Evolutionary conservation across 2,797 vertebrate species (phyloP), one percentile per base, ranked within the genome.

Genomic region (Enteromius unitaeniatus): DNA sequence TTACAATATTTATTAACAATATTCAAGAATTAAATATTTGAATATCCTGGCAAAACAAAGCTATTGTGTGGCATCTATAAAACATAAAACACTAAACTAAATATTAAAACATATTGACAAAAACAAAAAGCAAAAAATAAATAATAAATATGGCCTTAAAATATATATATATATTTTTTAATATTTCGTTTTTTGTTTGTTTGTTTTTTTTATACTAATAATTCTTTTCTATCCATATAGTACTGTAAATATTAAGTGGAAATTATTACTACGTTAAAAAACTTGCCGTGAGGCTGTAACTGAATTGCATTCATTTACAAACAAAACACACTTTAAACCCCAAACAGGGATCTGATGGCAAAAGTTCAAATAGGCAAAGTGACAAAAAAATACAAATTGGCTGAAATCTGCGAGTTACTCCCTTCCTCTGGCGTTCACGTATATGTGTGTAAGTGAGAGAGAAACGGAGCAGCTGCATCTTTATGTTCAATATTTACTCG

Each of bases 401-500:
- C 42, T 45, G 9, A 65, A 78, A 65, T 64, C 60, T 21, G 40
- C 11, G 5, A 42, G 67, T 45, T 73, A 6, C 26, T 49, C 26
- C 45, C 45, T 21, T 49, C 2, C 76, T 45, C 76, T 19, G 40
- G 4, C 6, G 3, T 65, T 19, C 45, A 80, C 26, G 34, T 34
- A 26, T 11, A 70, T 2, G 34, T 64, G 49, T 40, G 21, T n/a
- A 77, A 72, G 14, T 80, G 79, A 84, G 23, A 76, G 21, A 85
- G 76, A 86, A 65, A 79, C 89, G 89, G 88, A 91, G 89, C 92
- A 93, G 91, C 91, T 93, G 91, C 88, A 91, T 89, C 91, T 92
- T 93, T 93, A 91, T 92, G 92, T 91, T 89, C 90, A 92, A 92
- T 92, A 92, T 93, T 93, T 93, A 92, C 92, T 93, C 91, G 90